Evolutionary conservation across 2,797 vertebrate species (phyloP).

Genomic region (Paedocypris micromegethes): DNA sequence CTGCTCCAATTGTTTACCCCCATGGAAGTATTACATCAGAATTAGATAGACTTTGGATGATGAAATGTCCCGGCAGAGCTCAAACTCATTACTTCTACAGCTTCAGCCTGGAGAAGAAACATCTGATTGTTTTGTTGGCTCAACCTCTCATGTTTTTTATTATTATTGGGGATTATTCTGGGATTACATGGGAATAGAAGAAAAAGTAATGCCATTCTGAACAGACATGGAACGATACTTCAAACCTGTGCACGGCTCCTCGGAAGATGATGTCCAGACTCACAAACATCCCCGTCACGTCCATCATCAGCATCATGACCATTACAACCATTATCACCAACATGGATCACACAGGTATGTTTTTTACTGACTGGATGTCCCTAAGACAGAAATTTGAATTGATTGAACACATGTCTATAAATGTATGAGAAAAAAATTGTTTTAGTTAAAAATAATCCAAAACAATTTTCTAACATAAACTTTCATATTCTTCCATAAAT

Average conservation of each 20-base stretch:
- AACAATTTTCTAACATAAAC: neutral
- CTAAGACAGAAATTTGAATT: too few relatives aligned
- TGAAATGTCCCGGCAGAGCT: slow-evolving; percentile 5
- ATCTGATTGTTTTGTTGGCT: neutral
- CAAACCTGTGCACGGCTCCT: slow-evolving; percentile 61
- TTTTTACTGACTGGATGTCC: neutral
- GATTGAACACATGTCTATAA: neutral
- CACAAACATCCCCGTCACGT: slow-evolving; percentile 51
- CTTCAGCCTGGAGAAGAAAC: neutral
- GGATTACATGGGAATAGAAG: neutral
- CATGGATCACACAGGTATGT: slow-evolving; percentile 42
- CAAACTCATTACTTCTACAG: slow-evolving; percentile 12
- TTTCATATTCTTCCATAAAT: neutral
- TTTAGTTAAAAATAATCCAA: too few relatives aligned
- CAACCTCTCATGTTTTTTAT: too few relatives aligned
- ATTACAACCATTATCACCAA: slow-evolving; percentile 33
- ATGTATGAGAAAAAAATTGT: neutral
- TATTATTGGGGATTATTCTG: neutral
- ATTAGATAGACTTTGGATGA: slow-evolving; percentile 25
- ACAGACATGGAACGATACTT: slow-evolving; percentile 71
- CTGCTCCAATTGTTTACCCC: slow-evolving; percentile 37
- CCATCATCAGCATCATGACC: slow-evolving; percentile 44
- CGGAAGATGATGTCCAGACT: slow-evolving; percentile 54
- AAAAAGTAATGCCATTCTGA: neutral
- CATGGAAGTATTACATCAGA: slow-evolving; percentile 60